Conservation (phyloP, 2,888 invertebrate genomes). For the Hyposoter dolosus region DNA sequence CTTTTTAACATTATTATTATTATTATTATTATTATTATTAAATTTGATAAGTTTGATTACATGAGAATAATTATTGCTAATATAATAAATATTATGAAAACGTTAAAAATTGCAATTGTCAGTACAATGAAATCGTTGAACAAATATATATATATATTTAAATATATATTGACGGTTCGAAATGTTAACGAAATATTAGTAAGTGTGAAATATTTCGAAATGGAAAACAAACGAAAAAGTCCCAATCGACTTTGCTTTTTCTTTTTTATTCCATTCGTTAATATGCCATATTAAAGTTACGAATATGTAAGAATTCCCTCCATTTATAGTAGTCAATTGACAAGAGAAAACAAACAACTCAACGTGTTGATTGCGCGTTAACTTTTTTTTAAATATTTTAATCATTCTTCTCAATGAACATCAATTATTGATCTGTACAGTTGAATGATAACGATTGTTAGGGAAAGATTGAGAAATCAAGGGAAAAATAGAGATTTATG, state of each 20-base stretch:
- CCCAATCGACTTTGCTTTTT: background rate
- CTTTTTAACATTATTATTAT: conserved; percentile 23
- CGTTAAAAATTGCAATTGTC: conserved; percentile 39
- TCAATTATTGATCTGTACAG: conserved; percentile 70
- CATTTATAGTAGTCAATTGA: conserved; percentile 70
- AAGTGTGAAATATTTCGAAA: conserved; percentile 41
- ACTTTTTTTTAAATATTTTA: conserved; percentile 26
- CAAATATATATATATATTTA: background rate
- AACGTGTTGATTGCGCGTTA: conserved; percentile 66
- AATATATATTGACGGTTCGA: conserved; percentile 5
- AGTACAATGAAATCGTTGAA: conserved; percentile 44
- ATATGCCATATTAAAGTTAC: conserved; percentile 73
- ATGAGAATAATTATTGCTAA: conserved; percentile 18
- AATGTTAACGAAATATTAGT: conserved; percentile 8
- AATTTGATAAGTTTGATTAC: background rate
- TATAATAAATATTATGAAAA: conserved; percentile 29
- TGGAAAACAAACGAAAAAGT: conserved; percentile 22
- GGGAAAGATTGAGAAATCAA: conserved; percentile 29
- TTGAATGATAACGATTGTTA: conserved; percentile 47
- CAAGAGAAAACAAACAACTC: conserved; percentile 62
- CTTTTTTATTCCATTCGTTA: conserved; percentile 51
- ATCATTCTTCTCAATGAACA: conserved; percentile 54
- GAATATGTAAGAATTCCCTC: conserved; percentile 72
- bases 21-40: conserved; percentile 26
- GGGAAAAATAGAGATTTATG: conserved; percentile 29